Percentiles rank a stretch among this genome's conserved stretches.
Evolutionary conservation across 1,140 invertebrate genomes (phyloP).

Genomic region (Gonioctena quinquepunctata): DNA sequence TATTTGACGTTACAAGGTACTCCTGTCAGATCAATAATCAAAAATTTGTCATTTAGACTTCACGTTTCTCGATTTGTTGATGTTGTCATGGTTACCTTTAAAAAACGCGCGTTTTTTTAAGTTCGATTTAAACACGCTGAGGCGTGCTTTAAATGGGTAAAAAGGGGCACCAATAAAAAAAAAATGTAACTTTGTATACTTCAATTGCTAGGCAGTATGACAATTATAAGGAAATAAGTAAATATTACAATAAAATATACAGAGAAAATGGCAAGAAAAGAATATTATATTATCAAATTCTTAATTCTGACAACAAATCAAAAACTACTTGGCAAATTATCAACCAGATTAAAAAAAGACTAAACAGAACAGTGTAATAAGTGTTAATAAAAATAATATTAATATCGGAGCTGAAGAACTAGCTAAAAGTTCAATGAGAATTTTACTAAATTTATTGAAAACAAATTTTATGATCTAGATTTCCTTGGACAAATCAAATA

Average conservation of each 20-base stretch:
- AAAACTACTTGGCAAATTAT: not conserved
- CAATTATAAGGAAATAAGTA: not conserved
- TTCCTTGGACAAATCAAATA: not conserved
- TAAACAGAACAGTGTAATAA: not conserved
- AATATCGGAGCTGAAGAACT: not conserved
- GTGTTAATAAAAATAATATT: not conserved
- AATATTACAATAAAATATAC: not conserved
- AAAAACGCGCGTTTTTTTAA: too few relatives aligned
- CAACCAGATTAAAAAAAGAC: not conserved
- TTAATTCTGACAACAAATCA: not conserved
- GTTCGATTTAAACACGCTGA: too few relatives aligned
- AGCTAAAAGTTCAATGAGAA: not conserved
- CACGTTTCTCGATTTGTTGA: too few relatives aligned
- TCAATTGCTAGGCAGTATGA: not conserved
- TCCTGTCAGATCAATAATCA: too few relatives aligned
- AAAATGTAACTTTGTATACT: not conserved
- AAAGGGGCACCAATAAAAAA: too few relatives aligned
- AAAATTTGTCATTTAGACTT: too few relatives aligned
- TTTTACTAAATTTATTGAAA: not conserved
- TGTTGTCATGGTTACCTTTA: too few relatives aligned
- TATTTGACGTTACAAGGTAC: too few relatives aligned
- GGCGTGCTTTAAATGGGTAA: too few relatives aligned
- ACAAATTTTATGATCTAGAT: not conserved
- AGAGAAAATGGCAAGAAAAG: not conserved
- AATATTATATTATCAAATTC: not conserved